Base-by-base conservation (phyloP, 92 coral and sea anemone genomes). In the Galaxea fascicularis region DNA sequence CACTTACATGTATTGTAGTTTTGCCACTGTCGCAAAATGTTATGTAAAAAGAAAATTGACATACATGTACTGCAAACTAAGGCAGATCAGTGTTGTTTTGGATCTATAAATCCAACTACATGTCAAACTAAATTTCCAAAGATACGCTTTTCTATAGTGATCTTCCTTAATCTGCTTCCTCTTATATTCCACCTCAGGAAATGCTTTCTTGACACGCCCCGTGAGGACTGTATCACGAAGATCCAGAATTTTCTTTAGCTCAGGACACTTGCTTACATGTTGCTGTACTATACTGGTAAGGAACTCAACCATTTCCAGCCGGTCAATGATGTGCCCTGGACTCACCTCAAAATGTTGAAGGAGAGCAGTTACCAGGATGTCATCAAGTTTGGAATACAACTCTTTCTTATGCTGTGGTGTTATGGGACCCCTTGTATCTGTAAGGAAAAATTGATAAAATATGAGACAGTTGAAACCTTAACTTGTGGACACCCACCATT, bases 111-210 rank as follows among this genome's bases (percentile, higher is more conserved):
- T 9, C 17, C 12, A 18, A 18, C 58, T n/a, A 53, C 58, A 15
- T 18, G 10, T 18, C 17, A 58, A 58, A 25, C 10, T 22, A 9
- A 11, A 18, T 70, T 70, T 41, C 54, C 31, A 71, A 91, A 90
- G 98, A 96, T 96, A 96, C 98, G 92, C 95, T 82, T 96, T 96
- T 68, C 94, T 92, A 57, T 90, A 91, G 71, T 93, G 98, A 66
- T 94, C 95, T 51, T 90, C 93, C 22, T 94, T 91, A 17, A 94
- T 82, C 76, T 95, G 98, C 44, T 92, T 95, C 26, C 98, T 86
- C 73, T 94, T 96, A 59, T 91, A 94, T 15, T 95, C 97, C 12
- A 96, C 98, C 70, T 85, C 94, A 47, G 98, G 98, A 82, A 96
- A 96, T 6, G 98, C 98, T 53, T 93, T 89, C 54, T 94, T 94